Conservation (phyloP, 2,113 vertebrate species). For the Phalacrocorax aristotelis region DNA sequence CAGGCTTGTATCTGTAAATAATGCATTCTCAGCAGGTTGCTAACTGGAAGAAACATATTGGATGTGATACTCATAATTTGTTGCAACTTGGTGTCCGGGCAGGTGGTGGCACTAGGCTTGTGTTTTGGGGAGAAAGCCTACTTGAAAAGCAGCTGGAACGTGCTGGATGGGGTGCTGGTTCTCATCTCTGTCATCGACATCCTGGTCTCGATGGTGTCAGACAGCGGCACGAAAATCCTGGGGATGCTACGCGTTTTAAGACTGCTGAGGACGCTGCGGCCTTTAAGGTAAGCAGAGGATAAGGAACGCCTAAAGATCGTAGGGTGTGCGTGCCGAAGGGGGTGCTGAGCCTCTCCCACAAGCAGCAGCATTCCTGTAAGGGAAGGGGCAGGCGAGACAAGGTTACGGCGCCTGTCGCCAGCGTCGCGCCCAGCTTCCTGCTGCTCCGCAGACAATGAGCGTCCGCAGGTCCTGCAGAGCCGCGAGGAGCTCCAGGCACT, state of each 20-base stretch:
- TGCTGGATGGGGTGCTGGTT: constrained; percentile 95
- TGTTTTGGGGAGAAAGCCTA: constrained; percentile 92
- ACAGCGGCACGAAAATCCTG: constrained; percentile 93
- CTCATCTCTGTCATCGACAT: constrained; percentile 96
- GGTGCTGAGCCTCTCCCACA: not conserved
- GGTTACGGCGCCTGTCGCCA: fast-evolving
- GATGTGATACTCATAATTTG: not conserved
- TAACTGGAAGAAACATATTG: not conserved
- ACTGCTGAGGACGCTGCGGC: constrained; percentile 91
- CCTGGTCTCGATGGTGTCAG: constrained; percentile 92
- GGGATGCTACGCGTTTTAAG: constrained; percentile 94
- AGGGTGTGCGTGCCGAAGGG: not conserved
- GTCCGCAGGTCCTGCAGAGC: not conserved
- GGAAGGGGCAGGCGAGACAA: not conserved
- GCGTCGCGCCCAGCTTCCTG: not conserved
- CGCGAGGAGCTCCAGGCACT: fast-evolving
- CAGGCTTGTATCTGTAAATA: constrained; percentile 43
- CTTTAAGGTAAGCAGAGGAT: constrained; percentile 80
- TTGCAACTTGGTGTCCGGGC: constrained; percentile 56
- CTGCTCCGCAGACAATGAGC: not conserved
- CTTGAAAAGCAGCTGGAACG: constrained; percentile 96
- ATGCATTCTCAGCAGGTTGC: not conserved
- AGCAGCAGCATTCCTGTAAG: not conserved
- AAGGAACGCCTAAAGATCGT: not conserved
- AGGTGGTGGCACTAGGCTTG: constrained; percentile 93